Evolutionary conservation across 1,140 invertebrate genomes (phyloP).

Genomic region (Trichogramma pretiosum): DNA sequence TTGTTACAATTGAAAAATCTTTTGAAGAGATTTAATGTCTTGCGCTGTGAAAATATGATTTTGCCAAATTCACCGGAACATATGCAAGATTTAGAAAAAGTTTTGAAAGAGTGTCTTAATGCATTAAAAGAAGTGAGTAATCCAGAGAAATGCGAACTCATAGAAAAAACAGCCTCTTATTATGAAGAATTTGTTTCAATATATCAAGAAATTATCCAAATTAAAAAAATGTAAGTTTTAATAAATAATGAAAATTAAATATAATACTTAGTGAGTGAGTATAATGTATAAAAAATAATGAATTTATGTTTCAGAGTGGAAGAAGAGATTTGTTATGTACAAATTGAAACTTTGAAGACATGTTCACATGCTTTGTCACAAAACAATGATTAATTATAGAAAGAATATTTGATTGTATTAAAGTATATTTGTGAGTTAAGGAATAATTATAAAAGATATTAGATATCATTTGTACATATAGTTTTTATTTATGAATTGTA

Average conservation of each 20-base stretch:
- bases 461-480: too few species aligned
- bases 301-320: slow-evolving; percentile 10
- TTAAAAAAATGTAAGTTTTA: slow-evolving; percentile 13
- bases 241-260: too few species aligned
- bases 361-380: slow-evolving; percentile 7
- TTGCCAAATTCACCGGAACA: slow-evolving; percentile 6
- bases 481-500: too few species aligned
- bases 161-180: slow-evolving; percentile 1
- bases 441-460: too few species aligned
- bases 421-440: background rate
- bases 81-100: slow-evolving; percentile 5
- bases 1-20: slow-evolving; percentile 6
- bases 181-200: slow-evolving; percentile 5
- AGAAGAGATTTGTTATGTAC: slow-evolving; percentile 8
- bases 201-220: slow-evolving; percentile 4
- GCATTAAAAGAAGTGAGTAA: slow-evolving; percentile 5
- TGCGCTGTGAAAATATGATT: slow-evolving; percentile 14
- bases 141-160: background rate
- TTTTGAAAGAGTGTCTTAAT: slow-evolving; percentile 3
- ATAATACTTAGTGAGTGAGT: too few species aligned
- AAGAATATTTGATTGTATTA: background rate
- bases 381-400: background rate
- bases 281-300: too few species aligned
- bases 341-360: slow-evolving; percentile 7
- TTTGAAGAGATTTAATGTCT: slow-evolving; percentile 12